Evolutionary conservation across 2,113 vertebrate species (phyloP), one percentile per base, ranked within the genome.

Genomic region (Lagopus leucura): DNA sequence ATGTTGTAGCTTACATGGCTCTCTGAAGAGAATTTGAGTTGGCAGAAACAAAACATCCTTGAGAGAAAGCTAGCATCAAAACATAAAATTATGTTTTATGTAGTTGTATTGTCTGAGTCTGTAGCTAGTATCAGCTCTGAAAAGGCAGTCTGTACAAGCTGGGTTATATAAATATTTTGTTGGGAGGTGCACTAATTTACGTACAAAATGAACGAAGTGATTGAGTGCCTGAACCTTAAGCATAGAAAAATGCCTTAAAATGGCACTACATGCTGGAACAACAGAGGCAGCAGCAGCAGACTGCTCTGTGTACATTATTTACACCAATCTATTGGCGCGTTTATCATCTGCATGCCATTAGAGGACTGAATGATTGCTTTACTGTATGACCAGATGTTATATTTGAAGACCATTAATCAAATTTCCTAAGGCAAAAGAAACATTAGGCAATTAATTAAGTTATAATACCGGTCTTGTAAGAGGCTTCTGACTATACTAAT

Each of bases 361-460:
- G 9, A 82, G 57, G 43, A 71, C 32, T 72, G 88, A 94, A 32
- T 13, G 81, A 93, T 89, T 91, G 50, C 80, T 93, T 85, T 64
- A 76, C 14, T 85, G 27, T 84, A 50, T 50, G 74, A 87, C 82
- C 88, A 96, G 87, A 92, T 92, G 86, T 89, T 84, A 61, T 91
- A 47, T 48, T 66, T 77, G 92, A 72, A 82, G 47, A 32, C 69
- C 81, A 79, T 94, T 83, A 94, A 95, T 93, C 86, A 92, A 78
- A 93, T 93, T 83, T 95, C 90, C 77, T 72, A 88, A 82, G 75
- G 90, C 85, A 92, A 84, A 89, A 77, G 71, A 93, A 86, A 86
- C 69, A 86, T 81, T 76, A 83, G 36, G 27, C 50, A 92, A 86
- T 94, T 90, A 94, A 93, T 91, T 82, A 82, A 89, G 86, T 83